Base-by-base conservation (phyloP, 2,888 invertebrate genomes). In the Psococerastis gibbosa region DNA sequence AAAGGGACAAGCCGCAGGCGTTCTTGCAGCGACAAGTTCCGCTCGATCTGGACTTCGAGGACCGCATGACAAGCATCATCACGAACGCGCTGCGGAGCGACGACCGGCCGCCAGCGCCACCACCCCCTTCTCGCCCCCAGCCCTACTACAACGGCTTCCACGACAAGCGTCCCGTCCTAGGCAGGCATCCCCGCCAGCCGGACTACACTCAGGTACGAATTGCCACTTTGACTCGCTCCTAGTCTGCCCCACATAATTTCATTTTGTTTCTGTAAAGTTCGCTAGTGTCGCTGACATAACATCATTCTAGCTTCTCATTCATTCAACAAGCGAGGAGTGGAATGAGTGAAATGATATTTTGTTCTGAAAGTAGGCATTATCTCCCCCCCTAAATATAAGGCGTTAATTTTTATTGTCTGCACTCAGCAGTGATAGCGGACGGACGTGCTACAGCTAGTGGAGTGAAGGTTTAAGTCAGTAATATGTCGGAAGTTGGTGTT, bases 21-120 rank as follows among this genome's bases (percentile, higher is more conserved):
- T 20, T 54, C 32, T 68, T 67, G 55, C 66, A 65, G 52, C 51
- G 65, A 56, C 63, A 60, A 51, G 67, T 71, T 55, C 67, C 69
- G 42, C 78, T 78, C 55, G 83, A 84, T 60, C 78, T 87, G n/a
- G 85, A 88, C 60, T 88, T 88, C 59, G 88, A 91, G 60, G 88
- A 91, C 61, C 70, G 89, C 20, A 67, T 87, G 34, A 84, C 87
- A 63, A 82, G 79, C 56, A 82, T 87, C 47, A 87, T 87, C 49
- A 83, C 83, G 2, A 79, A 79, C 2, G 85, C 83, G 43, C 63
- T 88, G 31, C 87, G 85, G 58, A 81, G 81, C 55, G 67, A 68
- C 48, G 67, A 67, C 49, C 59, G 70, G 33, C 61, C 60, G 35
- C 67, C 59, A 49, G 22, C 45, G 38, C 16, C 15, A 5, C 16